Percentiles rank a stretch among this genome's conserved stretches.
Evolutionary conservation across 92 coral and sea anemone genomes (phyloP).

Genomic region (Hydrozoanthus gracilis): DNA sequence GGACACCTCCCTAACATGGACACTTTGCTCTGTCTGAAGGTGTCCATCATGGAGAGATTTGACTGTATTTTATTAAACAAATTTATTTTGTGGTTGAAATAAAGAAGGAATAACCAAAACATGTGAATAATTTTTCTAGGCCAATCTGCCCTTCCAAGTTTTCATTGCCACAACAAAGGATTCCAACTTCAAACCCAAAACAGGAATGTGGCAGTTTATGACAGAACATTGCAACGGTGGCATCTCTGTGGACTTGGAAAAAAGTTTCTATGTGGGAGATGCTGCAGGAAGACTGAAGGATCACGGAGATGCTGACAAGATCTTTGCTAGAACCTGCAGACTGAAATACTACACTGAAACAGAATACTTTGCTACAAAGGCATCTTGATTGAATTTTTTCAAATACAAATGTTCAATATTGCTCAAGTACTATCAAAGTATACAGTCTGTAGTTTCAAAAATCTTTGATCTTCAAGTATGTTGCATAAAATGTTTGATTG

Average conservation of each 20-base stretch:
- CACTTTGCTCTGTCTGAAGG: background rate
- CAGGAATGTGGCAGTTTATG: conserved; percentile 77
- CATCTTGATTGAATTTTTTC: background rate
- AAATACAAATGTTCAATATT: too few relatives aligned
- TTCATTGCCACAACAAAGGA: conserved; percentile 70
- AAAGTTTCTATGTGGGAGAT: conserved; percentile 78
- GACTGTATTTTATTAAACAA: background rate
- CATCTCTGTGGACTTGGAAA: conserved; percentile 43
- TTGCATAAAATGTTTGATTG: too few relatives aligned
- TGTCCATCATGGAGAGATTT: background rate
- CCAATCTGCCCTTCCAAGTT: conserved; percentile 67
- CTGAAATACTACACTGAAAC: conserved; percentile 68
- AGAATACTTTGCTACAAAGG: conserved; percentile 58
- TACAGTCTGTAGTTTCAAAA: too few relatives aligned
- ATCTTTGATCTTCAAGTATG: too few relatives aligned
- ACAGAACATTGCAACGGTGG: conserved; percentile 54
- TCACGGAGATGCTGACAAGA: conserved; percentile 68
- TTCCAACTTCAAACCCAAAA: conserved; percentile 64
- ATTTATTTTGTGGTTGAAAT: background rate
- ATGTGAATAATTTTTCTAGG: conserved; percentile 41
- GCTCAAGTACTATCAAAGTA: too few relatives aligned
- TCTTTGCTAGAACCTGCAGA: conserved; percentile 71
- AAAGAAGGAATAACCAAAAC: too few relatives aligned
- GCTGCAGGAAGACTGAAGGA: conserved; percentile 78
- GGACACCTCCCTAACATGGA: too few relatives aligned